Evolutionary conservation across 2,797 vertebrate genomes (phyloP).

Genomic region (Leuciscus waleckii): DNA sequence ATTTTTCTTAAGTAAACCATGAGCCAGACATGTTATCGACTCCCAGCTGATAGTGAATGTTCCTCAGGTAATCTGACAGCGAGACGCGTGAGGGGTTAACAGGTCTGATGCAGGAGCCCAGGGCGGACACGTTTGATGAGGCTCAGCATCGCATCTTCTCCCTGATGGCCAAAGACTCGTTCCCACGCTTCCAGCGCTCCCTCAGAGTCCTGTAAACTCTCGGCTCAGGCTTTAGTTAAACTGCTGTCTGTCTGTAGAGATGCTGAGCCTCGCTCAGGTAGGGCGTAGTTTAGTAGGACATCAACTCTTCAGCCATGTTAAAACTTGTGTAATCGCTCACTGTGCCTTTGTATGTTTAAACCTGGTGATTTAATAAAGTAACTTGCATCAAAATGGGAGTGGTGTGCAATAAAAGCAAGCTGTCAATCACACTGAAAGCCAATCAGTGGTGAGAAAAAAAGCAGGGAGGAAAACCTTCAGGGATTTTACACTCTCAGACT

Average conservation of each 20-base stretch:
- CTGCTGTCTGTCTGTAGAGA: background rate
- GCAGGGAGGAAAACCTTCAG: background rate
- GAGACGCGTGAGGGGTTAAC: conserved; percentile 78
- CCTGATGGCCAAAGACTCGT: conserved; percentile 85
- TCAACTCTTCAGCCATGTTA: background rate
- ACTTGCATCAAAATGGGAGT: background rate
- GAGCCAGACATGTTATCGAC: no score
- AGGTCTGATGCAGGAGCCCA: conserved; percentile 68
- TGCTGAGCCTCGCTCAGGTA: background rate
- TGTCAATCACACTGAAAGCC: background rate
- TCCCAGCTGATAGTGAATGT: no score
- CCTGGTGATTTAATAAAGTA: background rate
- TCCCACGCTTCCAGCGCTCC: conserved; percentile 83
- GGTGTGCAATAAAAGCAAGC: background rate
- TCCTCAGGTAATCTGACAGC: conserved; percentile 81
- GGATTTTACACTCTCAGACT: background rate
- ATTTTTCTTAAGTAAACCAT: no score
- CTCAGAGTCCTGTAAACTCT: conserved; percentile 55
- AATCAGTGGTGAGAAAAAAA: background rate
- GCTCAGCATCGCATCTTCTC: conserved; percentile 81
- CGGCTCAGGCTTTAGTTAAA: background rate
- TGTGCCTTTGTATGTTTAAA: background rate
- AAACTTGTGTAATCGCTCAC: background rate
- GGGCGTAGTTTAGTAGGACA: background rate
- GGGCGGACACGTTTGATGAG: conserved; percentile 70